Evolutionary conservation across 2,113 vertebrate genomes (phyloP), one percentile per base, ranked within the genome.

Genomic region (Alligator mississippiensis): DNA sequence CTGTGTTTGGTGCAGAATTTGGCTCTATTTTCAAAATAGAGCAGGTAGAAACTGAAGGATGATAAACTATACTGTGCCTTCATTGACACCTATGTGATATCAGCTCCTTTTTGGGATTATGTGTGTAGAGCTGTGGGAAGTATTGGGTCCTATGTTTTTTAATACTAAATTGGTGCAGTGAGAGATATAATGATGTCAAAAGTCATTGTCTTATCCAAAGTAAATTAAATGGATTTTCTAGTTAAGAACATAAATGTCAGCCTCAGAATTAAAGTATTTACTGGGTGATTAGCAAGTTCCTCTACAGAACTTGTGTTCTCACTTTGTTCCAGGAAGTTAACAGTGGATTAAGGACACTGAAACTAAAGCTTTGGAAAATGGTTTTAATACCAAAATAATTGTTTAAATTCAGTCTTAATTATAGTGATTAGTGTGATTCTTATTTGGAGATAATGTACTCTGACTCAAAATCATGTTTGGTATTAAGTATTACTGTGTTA

Each of bases 351-450:
- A 79, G 15, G 68, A 38, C 28, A 90, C 83, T 95, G 74, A 90
- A 94, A 81, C 68, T 72, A 91, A 94, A 79, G 22, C 82, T 85
- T 38, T 84, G 89, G 38, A 91, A 96, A 95, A 90, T n/a, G 78
- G 77, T 87, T 95, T 94, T 95, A 95, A 93, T 92, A 92, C 74
- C 24, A 85, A 96, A 95, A 91, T 96, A 96, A 92, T 94, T 88
- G 87, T 91, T 97, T 95, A 90, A 96, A 75, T 94, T 89, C 63
- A 68, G 55, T 30, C 59, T 96, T 95, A 94, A 93, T 96, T 93
- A 77, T 66, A 66, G 66, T 70, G 89, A 88, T 96, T 97, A 97
- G 57, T 83, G 76, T 90, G 85, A 82, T 82, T 94, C 75, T 97
- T 92, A 94, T 3, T 90, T 86, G 77, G 80, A 84, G 88, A 66